Evolutionary conservation across 1,140 invertebrate species (phyloP), one percentile per base, ranked within the genome.

Genomic region (Heliconius hermathena): DNA sequence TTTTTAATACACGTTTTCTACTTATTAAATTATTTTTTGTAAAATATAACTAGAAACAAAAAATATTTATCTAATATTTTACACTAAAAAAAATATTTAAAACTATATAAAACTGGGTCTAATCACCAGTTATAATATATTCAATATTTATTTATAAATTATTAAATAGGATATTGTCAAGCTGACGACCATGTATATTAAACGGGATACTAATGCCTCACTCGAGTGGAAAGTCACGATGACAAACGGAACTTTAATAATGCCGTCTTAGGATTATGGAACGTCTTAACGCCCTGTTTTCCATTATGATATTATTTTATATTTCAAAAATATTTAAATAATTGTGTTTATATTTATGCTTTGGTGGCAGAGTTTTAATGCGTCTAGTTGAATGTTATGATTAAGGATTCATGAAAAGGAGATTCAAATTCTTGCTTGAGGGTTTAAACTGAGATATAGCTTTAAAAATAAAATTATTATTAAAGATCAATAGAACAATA

Each of bases 161-260:
- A 66, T 66, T 66, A 26, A 66, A 29, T 66, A 16, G 11, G 60
- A 66, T 66, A 66, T 6, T 66, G 60, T 18, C 38, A 66, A 76
- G 26, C 3, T 20, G 74, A 22, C 70, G 22, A 38, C 41, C 49
- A 33, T 60, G 66, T 70, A 76, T 70, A 76, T 70, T 76, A 76
- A 70, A 76, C 74, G 38, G 9, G 8, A 26, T 76, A 41, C 74
- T 76, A 76, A 76, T 76, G 60, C 74, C 60, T 54, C 60, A n/a
- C 60, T 49, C 66, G 11, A 49, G 38, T 76, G 74, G 41, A 76
- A 76, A 76, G 74, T 76, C 74, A 76, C 74, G 74, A 54, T 76
- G 57, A 76, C 74, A 54, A 76, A 66, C 54, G 60, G 38, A 76
- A 76, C 57, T 76, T 76, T 71, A 76, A 76, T 76, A 70, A 76